Conservation (phyloP, 1,140 invertebrate genomes). For the Gryllus bimaculatus region DNA sequence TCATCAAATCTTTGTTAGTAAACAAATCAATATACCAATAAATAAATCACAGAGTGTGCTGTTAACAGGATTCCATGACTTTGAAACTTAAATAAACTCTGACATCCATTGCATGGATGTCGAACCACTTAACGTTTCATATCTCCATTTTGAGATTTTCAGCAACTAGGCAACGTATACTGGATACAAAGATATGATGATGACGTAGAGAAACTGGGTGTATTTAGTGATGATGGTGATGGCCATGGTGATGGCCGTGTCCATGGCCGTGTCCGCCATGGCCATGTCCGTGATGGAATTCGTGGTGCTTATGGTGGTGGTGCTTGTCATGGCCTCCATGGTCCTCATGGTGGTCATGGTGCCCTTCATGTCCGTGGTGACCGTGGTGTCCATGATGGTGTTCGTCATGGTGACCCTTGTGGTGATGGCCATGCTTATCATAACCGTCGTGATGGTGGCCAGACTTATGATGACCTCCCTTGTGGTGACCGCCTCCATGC, state of each 20-base stretch:
- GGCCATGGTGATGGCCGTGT: not conserved
- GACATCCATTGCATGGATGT: not conserved
- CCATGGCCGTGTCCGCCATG: not conserved
- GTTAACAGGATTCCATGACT: not conserved
- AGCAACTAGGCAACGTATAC: not conserved
- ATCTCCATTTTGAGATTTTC: not conserved
- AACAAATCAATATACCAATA: not conserved
- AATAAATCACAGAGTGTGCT: not conserved
- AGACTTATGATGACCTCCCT: slow-evolving; percentile 58
- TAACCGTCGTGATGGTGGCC: slow-evolving; percentile 58
- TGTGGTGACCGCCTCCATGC: slow-evolving; percentile 59
- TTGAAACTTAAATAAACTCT: not conserved
- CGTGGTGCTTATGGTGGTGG: slow-evolving; percentile 48
- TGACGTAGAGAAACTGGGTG: not conserved
- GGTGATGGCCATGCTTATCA: slow-evolving; percentile 62
- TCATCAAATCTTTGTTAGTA: too few species aligned
- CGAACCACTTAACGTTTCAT: not conserved
- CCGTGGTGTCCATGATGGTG: slow-evolving; percentile 66
- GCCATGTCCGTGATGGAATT: slow-evolving; percentile 38
- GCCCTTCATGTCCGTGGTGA: slow-evolving; percentile 55
- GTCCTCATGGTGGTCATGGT: slow-evolving; percentile 50
- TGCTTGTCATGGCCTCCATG: slow-evolving; percentile 58
- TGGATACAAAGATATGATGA: not conserved
- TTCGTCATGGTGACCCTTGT: slow-evolving; percentile 65
- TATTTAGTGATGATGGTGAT: not conserved